Percentiles rank a stretch among this genome's conserved stretches.
These are phyloP conservation scores for Nezara viridula DNA, from an alignment of 2,888 invertebrate species.

Conservation along the genomic window DNA sequence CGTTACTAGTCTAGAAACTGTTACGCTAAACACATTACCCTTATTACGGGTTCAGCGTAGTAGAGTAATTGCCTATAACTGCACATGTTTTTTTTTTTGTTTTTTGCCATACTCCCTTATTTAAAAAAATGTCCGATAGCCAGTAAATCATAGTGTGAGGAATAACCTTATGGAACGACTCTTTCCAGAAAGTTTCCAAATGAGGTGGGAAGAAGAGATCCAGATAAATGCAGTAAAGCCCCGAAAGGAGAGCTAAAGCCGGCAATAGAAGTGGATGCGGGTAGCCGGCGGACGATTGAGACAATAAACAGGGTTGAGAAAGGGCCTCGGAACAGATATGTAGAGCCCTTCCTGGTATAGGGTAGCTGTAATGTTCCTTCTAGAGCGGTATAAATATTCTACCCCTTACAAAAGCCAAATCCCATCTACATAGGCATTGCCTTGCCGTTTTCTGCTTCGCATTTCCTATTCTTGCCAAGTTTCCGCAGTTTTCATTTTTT, in stretches of 20 bases:
- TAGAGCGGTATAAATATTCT: constrained; percentile 35
- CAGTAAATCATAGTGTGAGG: background rate
- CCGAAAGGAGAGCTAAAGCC: constrained; percentile 11
- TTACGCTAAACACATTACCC: no score
- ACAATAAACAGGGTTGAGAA: constrained; percentile 35
- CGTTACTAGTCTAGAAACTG: no score
- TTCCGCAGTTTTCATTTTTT: background rate
- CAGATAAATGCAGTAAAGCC: background rate
- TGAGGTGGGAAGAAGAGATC: background rate
- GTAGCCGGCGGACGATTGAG: background rate
- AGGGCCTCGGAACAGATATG: background rate
- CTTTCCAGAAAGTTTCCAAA: background rate
- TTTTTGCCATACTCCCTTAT: no score
- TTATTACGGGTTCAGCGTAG: no score
- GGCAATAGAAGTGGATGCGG: background rate
- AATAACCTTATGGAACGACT: background rate
- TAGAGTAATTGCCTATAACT: no score
- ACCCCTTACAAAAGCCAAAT: background rate
- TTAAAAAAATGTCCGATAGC: background rate
- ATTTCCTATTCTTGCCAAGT: background rate
- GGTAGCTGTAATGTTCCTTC: background rate
- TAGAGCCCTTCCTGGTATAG: background rate
- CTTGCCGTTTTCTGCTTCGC: background rate
- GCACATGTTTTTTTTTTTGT: no score
- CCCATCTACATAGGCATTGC: constrained; percentile 46